Evolutionary conservation across 2,113 vertebrate species (phyloP).

Genomic region (Thalassarche chlororhynchos): DNA sequence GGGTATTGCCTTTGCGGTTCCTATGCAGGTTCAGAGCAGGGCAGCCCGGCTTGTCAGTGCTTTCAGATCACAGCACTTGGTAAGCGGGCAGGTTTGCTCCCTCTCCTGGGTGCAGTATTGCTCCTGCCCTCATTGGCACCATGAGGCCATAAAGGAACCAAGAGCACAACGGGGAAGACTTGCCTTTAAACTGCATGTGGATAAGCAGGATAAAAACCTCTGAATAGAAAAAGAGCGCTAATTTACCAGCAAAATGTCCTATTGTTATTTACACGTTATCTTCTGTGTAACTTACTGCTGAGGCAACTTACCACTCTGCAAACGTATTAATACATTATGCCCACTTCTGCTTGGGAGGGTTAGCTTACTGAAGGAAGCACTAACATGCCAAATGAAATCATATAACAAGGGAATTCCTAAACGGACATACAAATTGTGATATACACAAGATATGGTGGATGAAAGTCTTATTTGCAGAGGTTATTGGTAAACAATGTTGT

Average conservation of each 20-base stretch:
- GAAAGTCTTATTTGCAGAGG: background rate
- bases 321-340: background rate
- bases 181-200: background rate
- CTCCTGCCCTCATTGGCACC: background rate
- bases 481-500: background rate
- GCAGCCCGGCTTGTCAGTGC: background rate
- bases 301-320: accelerated
- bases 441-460: accelerated
- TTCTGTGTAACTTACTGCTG: background rate
- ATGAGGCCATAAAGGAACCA: accelerated
- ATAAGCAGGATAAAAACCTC: background rate
- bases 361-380: background rate
- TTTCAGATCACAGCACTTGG: accelerated
- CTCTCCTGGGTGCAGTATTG: accelerated
- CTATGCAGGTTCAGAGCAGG: background rate
- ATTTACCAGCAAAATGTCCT: background rate
- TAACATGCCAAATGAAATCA: background rate
- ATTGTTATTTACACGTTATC: accelerated
- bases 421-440: accelerated
- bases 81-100: accelerated
- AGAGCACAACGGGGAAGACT: background rate
- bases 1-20: accelerated
- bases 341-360: background rate
- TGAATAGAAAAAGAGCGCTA: background rate
- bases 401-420: background rate